Conservation (phyloP, 2,113 vertebrate genomes). For the Leptocoma aspasia region DNA sequence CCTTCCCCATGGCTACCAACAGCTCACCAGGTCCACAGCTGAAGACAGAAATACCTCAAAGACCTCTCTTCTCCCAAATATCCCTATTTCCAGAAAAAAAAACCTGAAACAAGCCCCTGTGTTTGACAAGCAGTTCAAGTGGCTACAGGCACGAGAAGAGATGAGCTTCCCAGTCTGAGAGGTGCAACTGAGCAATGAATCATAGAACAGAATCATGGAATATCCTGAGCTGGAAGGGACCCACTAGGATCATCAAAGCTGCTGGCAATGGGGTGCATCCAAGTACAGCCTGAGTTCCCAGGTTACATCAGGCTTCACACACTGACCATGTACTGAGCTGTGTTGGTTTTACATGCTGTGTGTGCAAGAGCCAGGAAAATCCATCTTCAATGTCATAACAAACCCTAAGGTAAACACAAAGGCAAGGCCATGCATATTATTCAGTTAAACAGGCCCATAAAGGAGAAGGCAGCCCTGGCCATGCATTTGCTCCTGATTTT, state of each 20-base stretch:
- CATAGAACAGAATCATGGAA: neutral
- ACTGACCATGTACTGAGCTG: fast-evolving
- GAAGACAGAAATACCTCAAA: neutral
- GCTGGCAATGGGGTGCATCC: neutral
- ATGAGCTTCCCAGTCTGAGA: neutral
- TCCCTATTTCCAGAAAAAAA: neutral
- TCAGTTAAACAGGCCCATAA: constrained; percentile 36
- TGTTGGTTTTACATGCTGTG: neutral
- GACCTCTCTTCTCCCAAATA: neutral
- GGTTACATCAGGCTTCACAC: neutral
- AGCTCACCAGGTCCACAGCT: neutral
- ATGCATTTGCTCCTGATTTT: neutral
- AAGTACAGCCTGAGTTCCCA: neutral
- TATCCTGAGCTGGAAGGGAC: neutral
- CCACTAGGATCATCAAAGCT: neutral
- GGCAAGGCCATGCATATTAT: neutral
- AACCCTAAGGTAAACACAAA: constrained; percentile 61
- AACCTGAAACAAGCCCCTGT: neutral
- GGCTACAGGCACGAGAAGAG: neutral
- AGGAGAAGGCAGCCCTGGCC: neutral
- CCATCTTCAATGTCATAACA: constrained; percentile 62
- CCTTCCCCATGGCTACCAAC: neutral
- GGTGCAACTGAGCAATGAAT: neutral
- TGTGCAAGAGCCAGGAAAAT: constrained; percentile 41
- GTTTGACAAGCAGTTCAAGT: fast-evolving